Conservation (phyloP, 2,888 invertebrate species). For the Tenthredo mesomela region DNA sequence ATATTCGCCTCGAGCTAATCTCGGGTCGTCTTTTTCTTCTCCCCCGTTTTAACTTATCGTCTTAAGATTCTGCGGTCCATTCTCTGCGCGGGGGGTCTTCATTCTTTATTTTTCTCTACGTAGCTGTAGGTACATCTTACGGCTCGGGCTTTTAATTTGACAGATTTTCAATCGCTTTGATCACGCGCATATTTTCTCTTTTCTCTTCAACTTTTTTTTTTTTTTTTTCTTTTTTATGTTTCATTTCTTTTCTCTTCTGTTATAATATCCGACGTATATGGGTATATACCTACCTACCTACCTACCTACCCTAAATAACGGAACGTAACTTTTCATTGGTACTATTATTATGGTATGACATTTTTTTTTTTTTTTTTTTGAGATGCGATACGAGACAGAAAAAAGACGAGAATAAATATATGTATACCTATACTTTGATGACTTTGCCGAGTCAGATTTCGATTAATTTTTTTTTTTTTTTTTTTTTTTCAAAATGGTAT, state of each 20-base stretch:
- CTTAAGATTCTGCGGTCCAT: slow-evolving; percentile 38
- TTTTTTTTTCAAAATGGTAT: not conserved
- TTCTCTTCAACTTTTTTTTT: not conserved
- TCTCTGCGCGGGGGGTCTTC: not conserved
- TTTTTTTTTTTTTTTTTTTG: not conserved
- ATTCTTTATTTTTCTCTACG: not conserved
- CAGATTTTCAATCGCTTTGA: slow-evolving; percentile 44
- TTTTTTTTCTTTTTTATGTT: not conserved
- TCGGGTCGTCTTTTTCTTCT: slow-evolving; percentile 11
- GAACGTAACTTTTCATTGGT: slow-evolving; percentile 17
- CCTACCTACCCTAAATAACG: no score
- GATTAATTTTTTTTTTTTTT: no score
- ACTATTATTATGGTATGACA: no score
- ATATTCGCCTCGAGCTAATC: slow-evolving; percentile 23
- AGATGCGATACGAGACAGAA: not conserved
- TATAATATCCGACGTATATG: not conserved
- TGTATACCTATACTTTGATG: slow-evolving; percentile 6
- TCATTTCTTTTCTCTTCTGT: not conserved
- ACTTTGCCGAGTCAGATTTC: not conserved
- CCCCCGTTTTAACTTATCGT: slow-evolving; percentile 26
- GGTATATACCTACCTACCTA: no score
- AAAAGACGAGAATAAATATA: not conserved
- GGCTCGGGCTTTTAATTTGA: slow-evolving; percentile 28
- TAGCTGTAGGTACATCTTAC: no score
- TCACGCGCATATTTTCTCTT: slow-evolving; percentile 27